These are phyloP conservation scores for Gambusia yucatana DNA, from an alignment of 2,797 vertebrate genomes.

Conservation along the genomic window DNA sequence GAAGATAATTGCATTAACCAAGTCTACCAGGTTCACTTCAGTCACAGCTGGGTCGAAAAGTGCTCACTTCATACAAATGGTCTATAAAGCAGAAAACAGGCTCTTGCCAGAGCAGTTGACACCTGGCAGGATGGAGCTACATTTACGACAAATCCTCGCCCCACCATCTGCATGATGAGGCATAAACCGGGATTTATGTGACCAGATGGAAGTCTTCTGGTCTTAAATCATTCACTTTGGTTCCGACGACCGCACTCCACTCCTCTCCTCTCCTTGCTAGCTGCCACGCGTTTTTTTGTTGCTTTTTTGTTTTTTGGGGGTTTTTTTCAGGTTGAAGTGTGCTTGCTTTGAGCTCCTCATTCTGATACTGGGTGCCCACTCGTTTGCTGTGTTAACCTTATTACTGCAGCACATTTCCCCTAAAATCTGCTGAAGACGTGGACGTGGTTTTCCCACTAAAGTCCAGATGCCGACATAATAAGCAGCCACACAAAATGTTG, in stretches of 20 bases:
- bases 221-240: slow-evolving; percentile 55
- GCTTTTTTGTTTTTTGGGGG: no score
- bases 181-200: slow-evolving; percentile 63
- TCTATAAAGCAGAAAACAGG: slow-evolving; percentile 45
- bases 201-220: slow-evolving; percentile 52
- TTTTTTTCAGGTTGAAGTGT: not conserved
- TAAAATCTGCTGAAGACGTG: slow-evolving; percentile 17
- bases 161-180: slow-evolving; percentile 58
- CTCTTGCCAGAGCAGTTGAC: slow-evolving; percentile 46
- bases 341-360: slow-evolving; percentile 22
- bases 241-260: slow-evolving; percentile 14
- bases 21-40: slow-evolving; percentile 31
- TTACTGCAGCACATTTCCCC: slow-evolving; percentile 26
- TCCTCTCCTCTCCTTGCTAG: slow-evolving; percentile 22
- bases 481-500: slow-evolving; percentile 24
- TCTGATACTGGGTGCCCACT: slow-evolving; percentile 15
- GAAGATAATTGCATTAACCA: slow-evolving; percentile 14
- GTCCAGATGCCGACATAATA: slow-evolving; percentile 22
- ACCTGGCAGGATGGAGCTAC: slow-evolving; percentile 50
- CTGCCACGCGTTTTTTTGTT: not conserved
- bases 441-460: slow-evolving; percentile 26
- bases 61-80: slow-evolving; percentile 42
- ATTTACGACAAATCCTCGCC: slow-evolving; percentile 53
- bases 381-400: slow-evolving; percentile 44
- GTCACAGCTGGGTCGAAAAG: slow-evolving; percentile 38